Evolutionary conservation across 2,113 vertebrate genomes (phyloP), one percentile per base, ranked within the genome.

Genomic region (Hydropotes inermis): DNA sequence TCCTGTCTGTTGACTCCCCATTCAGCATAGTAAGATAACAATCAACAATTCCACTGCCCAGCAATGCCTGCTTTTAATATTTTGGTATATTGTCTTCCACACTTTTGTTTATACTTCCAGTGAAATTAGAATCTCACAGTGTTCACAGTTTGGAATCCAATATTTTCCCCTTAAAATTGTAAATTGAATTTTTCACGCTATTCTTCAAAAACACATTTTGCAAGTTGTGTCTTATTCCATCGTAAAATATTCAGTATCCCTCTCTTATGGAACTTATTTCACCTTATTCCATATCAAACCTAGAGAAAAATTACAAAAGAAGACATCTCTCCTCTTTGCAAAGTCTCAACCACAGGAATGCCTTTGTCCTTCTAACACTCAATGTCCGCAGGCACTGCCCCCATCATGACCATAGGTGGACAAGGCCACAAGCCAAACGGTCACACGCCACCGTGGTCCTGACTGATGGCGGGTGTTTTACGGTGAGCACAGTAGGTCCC

Each of bases 391-490:
- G 60, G 25, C 55, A 28, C n/a, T 4, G 43, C 60, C 76, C 92
- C 50, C 2, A 0, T 36, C 70, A 43, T 33, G 47, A 58, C 19
- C 52, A 4, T 2, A 2, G 7, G 36, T 16, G 30, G 33, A 10
- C 28, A 78, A 83, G 28, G 47, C 36, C 55, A 3, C 57, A 13
- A n/a, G 55, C 25, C 39, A 47, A 39, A 21, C 30, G 47, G 54
- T 60, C 58, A 11, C 45, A 1, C 0, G 0, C 14, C 11, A 0
- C 27, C 0, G 1, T 4, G 21, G 21, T 30, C 33, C n/a, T n/a
- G 19, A 10, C 11, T 33, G 45, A 33, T 21, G 21, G 21, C 33
- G 36, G 8, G 52, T 7, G 4, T 25, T 79, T 43, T 79, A 57
- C 61, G 0, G 1, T 19, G n/a, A 64, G 60, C 74, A 7, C 6